Base-by-base conservation (phyloP, 2,888 invertebrate species). In the Trissoscelio sp. region DNA sequence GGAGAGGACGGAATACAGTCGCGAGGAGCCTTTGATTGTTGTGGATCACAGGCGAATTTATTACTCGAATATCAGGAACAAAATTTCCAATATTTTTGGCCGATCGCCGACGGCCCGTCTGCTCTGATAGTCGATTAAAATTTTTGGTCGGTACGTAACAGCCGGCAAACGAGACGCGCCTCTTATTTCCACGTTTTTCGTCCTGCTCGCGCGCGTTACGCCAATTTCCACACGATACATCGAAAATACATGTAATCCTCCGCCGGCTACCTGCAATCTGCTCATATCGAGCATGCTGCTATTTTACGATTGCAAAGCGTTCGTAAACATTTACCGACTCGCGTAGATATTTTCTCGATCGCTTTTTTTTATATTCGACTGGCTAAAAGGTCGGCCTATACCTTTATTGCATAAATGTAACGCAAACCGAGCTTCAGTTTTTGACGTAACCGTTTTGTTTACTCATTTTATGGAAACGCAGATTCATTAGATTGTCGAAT, bases 91-190 rank as follows among this genome's bases (percentile, higher is more conserved):
- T 73, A 78, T n/a, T 69, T 78, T 81, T 39, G 46, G 34, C 60
- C 57, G 53, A 46, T 66, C 48, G 64, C 46, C 42, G 55, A 75
- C 67, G 58, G 44, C 44, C 31, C 51, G 67, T 53, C 62, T 34
- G 34, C 39, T 69, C 62, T 66, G 64, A 80, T 70, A 66, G 75
- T 80, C 73, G 78, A 78, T 77, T 66, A 64, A 69, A 73, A 70
- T 74, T 72, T 53, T n/a, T n/a, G n/a, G 18, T 24, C 70, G 16
- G 34, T 60, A 42, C 28, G 39, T 12, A 37, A 57, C 66, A 74
- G 18, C 64, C 37, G 44, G 20, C 11, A 9, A 46, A 46, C 46
- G 18, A 18, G 18, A 9, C 11, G 18, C 5, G 24, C 22, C 46
- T 46, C 31, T 60, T 22, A 11, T 24, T 51, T 24, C n/a, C n/a